Base-by-base conservation (phyloP, 2,113 vertebrate genomes). In the Pseudorhombus dupliciocellatus region DNA sequence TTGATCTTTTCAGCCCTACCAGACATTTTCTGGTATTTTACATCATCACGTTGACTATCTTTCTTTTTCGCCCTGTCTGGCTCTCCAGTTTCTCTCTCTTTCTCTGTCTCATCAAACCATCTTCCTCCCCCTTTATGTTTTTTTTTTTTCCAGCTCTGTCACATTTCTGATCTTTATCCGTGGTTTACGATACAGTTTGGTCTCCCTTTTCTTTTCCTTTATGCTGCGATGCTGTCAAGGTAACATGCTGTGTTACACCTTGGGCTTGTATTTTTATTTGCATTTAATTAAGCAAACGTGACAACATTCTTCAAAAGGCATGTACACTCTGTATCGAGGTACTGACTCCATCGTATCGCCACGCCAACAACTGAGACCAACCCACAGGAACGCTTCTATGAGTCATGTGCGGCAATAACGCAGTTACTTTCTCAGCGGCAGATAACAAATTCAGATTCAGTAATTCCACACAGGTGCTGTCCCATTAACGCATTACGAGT, bases 1-100 rank as follows among this genome's bases (percentile, higher is more conserved):
- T 92, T 92, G 82, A 91, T 93, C 79, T 86, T 84, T 81, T 81
- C 68, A 80, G 68, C 34, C 76, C 75, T 30, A 69, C 66, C 56
- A 77, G 83, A 88, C 66, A n/a, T 82, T 66, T 79, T 79, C 57
- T 70, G 70, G 26, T 84, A 30, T 79, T 85, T 88, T 83, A 80
- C 64, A 75, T 88, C 79, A 75, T 77, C 56, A 59, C 61, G 64
- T 25, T 7, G 6, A 16, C 34, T 42, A 37, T 61, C 40, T 15
- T 59, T 63, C 53, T 67, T 70, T 71, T 84, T 7, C n/a, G 25
- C 62, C 66, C 63, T 11, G 42, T 76, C 70, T 70, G n/a, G 70
- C 66, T 69, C 48, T 65, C 51, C 34, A 6, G 5, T 10, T 10
- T 37, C 34, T 37, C 34, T 37, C 66, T 69, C 48, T 64, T 44